phyloP scores from a whole-genome alignment of 2,113 vertebrate genomes.

The Chloebia gouldiae region DNA sequence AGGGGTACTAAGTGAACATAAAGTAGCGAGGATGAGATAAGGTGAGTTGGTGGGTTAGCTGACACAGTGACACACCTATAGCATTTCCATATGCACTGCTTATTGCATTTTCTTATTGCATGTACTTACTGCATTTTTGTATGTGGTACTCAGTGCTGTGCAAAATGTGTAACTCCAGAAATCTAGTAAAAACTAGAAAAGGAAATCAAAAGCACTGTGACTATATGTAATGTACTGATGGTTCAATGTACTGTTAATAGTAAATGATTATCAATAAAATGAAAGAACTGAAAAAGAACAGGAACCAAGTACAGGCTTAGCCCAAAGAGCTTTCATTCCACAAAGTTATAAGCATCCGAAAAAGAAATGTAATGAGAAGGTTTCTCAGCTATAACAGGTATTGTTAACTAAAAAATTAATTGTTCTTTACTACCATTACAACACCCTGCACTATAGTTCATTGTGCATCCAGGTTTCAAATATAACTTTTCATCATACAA shows the following conservation, averaged over 20 bases:
- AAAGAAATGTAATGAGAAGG: neutral
- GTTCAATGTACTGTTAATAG: neutral
- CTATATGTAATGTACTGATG: neutral
- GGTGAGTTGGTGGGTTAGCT: neutral
- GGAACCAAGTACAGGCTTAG: neutral
- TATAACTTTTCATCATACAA: neutral
- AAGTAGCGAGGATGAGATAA: neutral
- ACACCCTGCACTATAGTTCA: fast-evolving
- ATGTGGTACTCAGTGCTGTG: neutral
- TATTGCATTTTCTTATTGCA: too few species aligned
- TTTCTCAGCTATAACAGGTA: neutral
- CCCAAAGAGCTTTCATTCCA: neutral
- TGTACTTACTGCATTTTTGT: neutral
- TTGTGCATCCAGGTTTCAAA: neutral
- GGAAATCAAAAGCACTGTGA: neutral
- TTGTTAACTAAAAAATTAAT: neutral
- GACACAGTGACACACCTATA: neutral
- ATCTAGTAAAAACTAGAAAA: neutral
- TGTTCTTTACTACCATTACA: neutral
- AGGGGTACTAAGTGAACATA: neutral
- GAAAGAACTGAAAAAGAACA: neutral
- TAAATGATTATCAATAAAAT: neutral
- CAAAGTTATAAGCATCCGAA: neutral
- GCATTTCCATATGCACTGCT: too few species aligned
- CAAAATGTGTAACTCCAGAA: neutral